Evolutionary conservation across 2,113 vertebrate species (phyloP), one percentile per base, ranked within the genome.

Genomic region (Paramisgurnus dabryanus): DNA sequence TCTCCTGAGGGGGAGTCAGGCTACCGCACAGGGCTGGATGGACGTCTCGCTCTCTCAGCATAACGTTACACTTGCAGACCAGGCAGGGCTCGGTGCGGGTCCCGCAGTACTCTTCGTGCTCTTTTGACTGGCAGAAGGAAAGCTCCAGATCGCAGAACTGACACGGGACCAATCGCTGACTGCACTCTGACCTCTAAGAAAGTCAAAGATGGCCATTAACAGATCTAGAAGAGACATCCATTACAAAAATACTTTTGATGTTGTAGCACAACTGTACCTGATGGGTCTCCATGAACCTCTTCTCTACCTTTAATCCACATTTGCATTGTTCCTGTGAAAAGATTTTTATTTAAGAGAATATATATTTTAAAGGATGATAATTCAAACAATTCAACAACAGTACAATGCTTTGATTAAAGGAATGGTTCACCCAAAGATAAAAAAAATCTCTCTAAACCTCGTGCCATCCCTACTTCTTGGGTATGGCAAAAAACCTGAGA

Each of bases 61-160:
- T 91, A 15, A 99, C 57, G 7, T 96, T 94, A 72, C 86, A 93
- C 15, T 93, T 93, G 85, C 98, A 98, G 12, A n/a, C 76, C 0
- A 86, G 85, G 66, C 97, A 99, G 0, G 87, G 92, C 88, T 99
- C 97, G 0, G 96, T 99, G 71, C 97, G 91, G 6, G 97, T 92
- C 0, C 97, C 97, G 4, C 97, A 99, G 86, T 95, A 99, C 13
- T 95, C 93, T 79, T 98, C 95, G 0, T 99, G 97, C 7, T 96
- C 95, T 87, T 90, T 92, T 17, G 95, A 91, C 83, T 95, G 95
- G 85, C 86, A 89, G 85, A 93, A 94, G 40, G 91, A 82, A 13
- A 98, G 92, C 89, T 96, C 96, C 76, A 99, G 88, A 78, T 96
- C 95, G 45, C 97, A 98, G 88, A 94, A 97, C 86, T 92, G 96